These are phyloP conservation scores for Pterobdella sp. DNA, from an alignment of 2,888 invertebrate species.

Conservation along the genomic window DNA sequence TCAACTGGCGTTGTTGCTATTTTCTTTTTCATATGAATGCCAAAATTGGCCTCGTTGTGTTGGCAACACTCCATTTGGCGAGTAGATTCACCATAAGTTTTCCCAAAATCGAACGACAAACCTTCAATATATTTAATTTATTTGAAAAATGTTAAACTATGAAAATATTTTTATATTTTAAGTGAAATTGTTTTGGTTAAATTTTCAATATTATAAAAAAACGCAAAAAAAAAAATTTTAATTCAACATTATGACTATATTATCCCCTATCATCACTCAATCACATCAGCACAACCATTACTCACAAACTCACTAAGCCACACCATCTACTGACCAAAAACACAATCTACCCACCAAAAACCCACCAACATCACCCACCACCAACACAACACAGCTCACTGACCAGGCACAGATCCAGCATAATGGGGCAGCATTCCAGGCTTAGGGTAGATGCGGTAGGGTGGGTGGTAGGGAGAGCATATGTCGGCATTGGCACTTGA, in stretches of 20 bases:
- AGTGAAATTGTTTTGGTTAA: too few relatives aligned
- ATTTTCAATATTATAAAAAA: too few relatives aligned
- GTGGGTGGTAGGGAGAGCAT: neutral
- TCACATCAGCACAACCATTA: neutral
- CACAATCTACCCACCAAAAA: neutral
- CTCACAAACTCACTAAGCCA: neutral
- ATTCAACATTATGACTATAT: too few relatives aligned
- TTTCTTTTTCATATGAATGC: conserved; percentile 31
- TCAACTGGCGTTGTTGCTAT: conserved; percentile 8
- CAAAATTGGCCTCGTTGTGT: conserved; percentile 42
- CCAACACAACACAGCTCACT: conserved; percentile 32
- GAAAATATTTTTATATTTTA: too few relatives aligned
- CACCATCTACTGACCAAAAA: neutral
- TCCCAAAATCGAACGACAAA: conserved; percentile 47
- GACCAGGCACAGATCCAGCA: conserved; percentile 51
- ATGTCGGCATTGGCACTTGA: neutral
- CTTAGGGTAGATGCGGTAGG: conserved; percentile 43
- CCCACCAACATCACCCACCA: neutral
- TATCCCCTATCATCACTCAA: too few relatives aligned
- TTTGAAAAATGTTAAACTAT: too few relatives aligned
- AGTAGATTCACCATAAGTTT: conserved; percentile 51
- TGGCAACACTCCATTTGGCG: conserved; percentile 47
- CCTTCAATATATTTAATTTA: too few relatives aligned
- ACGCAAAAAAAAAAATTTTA: too few relatives aligned
- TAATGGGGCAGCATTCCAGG: conserved; percentile 52